Base-by-base conservation (phyloP, 2,888 invertebrate genomes). In the Argyresthia goedartella region DNA sequence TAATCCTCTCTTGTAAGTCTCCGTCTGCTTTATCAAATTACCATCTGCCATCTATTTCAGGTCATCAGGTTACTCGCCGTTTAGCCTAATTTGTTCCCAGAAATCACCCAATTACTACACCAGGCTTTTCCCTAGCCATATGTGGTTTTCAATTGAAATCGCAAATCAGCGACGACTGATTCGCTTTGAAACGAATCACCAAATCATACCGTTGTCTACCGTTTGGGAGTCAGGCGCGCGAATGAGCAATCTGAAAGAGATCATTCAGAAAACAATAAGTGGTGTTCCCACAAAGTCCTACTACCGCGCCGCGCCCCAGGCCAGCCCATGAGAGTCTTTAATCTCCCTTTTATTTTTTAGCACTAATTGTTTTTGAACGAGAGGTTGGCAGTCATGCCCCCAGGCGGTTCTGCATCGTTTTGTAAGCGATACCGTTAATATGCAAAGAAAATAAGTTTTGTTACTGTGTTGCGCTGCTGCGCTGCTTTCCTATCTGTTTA, bases 321-420 rank as follows among this genome's bases (percentile, higher is more conserved):
- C 71, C 63, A 60, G 56, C 66, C 68, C 65, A 45, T 33, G 43
- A 53, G 49, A 52, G 49, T 25, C 46, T 49, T 25, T 60, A 60
- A 62, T 62, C 60, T 66, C 69, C 64, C 65, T 67, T 69, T 71
- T 63, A 60, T 73, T 68, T 71, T 69, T 65, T 65, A 66, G 66
- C 57, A 66, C 69, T 81, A 81, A 82, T 85, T 82, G 82, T 84
- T 84, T 78, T 76, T 64, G 66, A 75, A 73, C 65, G 63, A 59
- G 75, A 81, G 81, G 79, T 67, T 69, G 75, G 71, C 69, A 66
- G 73, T 62, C 61, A 64, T 62, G 76, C 81, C 82, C 71, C 61
- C 67, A 66, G 81, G 81, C 75, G 74, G 60, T n/a, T n/a, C n/a
- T n/a, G 59, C 61, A 55, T 56, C 45, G 55, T 43, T 58, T 63